A percentile compares a stretch with the other conserved stretches of the same genome.
phyloP scores from a whole-genome alignment of 2,113 vertebrate genomes.

The Crotalus tigris region DNA sequence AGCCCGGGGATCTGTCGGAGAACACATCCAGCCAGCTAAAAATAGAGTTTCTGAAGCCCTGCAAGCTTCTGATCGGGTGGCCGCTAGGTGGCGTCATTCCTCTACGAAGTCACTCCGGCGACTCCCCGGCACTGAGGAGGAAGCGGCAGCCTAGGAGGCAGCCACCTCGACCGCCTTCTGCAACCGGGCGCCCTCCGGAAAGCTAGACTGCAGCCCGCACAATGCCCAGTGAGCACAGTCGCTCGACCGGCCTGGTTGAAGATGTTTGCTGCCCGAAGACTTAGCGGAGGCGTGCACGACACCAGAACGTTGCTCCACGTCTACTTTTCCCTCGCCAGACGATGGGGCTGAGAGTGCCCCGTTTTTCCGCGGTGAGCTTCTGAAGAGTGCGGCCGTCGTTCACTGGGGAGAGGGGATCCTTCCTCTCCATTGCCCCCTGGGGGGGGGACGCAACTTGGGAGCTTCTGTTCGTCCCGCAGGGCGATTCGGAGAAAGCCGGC shows the following conservation, averaged over 20 bases:
- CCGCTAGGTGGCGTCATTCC: neutral
- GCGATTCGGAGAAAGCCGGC: neutral
- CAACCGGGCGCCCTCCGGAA: neutral
- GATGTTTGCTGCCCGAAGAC: neutral
- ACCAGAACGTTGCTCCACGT: neutral
- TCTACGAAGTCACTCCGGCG: neutral
- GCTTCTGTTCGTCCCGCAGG: neutral
- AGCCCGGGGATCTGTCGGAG: neutral
- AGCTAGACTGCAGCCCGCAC: neutral
- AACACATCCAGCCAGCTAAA: neutral
- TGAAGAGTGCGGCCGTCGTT: neutral
- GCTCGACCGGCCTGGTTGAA: neutral
- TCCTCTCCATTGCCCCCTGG: neutral
- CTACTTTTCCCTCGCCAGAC: neutral
- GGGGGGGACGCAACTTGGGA: neutral
- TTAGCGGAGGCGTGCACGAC: neutral
- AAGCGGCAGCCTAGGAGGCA: neutral
- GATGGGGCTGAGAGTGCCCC: neutral
- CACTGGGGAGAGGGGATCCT: neutral
- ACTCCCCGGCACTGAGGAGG: neutral
- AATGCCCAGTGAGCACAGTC: neutral
- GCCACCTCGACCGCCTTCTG: neutral
- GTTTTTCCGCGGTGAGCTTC: neutral
- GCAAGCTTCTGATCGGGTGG: neutral
- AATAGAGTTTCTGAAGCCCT: neutral